phyloP scores from a whole-genome alignment of 2,797 vertebrate species.

The Xiphophorus birchmanni region DNA sequence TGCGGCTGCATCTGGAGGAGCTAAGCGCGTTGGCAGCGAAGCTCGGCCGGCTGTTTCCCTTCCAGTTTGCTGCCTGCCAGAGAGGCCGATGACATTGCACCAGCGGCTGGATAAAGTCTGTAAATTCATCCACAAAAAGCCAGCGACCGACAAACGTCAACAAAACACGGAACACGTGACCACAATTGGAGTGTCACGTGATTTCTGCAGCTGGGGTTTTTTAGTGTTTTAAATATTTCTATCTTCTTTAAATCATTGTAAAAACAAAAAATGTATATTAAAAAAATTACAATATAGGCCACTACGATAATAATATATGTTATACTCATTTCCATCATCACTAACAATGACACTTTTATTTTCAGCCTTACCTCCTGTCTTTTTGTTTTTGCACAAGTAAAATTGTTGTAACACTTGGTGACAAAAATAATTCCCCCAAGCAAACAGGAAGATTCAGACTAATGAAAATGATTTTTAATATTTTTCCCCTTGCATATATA shows the following conservation, averaged over 20 bases:
- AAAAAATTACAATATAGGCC: too few relatives aligned
- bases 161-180: slow-evolving; percentile 77
- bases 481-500: background rate
- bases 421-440: background rate
- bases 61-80: slow-evolving; percentile 42
- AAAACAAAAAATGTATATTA: background rate
- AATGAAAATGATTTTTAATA: background rate
- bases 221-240: background rate
- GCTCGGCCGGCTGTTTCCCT: slow-evolving; percentile 4
- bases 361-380: background rate
- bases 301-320: background rate
- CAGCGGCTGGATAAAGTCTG: slow-evolving; percentile 43
- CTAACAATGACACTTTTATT: background rate
- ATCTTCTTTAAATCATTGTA: background rate
- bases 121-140: slow-evolving; percentile 46
- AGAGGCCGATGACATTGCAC: slow-evolving; percentile 76
- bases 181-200: slow-evolving; percentile 64
- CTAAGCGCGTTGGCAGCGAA: slow-evolving; percentile 1
- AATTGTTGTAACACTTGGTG: background rate
- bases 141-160: slow-evolving; percentile 72
- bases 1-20: slow-evolving; percentile 12
- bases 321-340: background rate
- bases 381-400: background rate
- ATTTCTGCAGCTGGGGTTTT: slow-evolving; percentile 26
- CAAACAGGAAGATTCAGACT: background rate